Evolutionary conservation across 2,888 invertebrate species (phyloP).

Genomic region (Drosophila gaucha): DNA sequence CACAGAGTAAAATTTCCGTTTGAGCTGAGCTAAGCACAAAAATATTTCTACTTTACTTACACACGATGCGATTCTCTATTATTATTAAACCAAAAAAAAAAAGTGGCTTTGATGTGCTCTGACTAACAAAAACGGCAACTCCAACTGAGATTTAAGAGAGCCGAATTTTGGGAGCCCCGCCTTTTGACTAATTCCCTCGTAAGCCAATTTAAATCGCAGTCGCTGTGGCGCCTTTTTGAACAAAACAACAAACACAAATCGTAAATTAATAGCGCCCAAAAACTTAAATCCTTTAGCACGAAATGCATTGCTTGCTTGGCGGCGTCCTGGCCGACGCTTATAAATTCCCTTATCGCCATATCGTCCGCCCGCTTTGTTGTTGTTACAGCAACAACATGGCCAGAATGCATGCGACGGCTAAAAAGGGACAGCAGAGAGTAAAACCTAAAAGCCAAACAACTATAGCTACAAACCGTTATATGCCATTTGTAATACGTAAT

Average conservation of each 20-base stretch:
- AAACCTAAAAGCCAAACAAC: constrained; percentile 53
- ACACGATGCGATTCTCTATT: constrained; percentile 68
- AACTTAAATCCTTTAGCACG: constrained; percentile 70
- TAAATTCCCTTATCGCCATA: constrained; percentile 73
- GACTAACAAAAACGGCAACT: constrained; percentile 26
- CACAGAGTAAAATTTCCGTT: constrained; percentile 75
- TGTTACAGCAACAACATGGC: constrained; percentile 72
- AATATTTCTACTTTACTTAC: constrained; percentile 72
- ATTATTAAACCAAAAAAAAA: constrained; percentile 65
- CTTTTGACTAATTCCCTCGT: constrained; percentile 48
- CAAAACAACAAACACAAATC: constrained; percentile 47
- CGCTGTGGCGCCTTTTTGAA: constrained; percentile 58
- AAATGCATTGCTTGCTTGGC: constrained; percentile 57
- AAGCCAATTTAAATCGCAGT: constrained; percentile 76
- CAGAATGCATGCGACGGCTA: constrained; percentile 61
- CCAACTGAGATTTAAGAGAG: constrained; percentile 47
- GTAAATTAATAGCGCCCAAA: constrained; percentile 68
- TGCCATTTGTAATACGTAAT: constrained; percentile 78
- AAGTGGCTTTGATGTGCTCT: constrained; percentile 54
- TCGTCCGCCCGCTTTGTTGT: constrained; percentile 56
- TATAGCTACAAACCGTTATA: constrained; percentile 51
- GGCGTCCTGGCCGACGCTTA: constrained; percentile 55
- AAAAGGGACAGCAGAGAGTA: constrained; percentile 12
- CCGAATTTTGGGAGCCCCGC: constrained; percentile 10
- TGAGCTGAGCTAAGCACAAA: constrained; percentile 79